Evolutionary conservation across 2,888 invertebrate genomes (phyloP).

Genomic region (Allacma fusca): DNA sequence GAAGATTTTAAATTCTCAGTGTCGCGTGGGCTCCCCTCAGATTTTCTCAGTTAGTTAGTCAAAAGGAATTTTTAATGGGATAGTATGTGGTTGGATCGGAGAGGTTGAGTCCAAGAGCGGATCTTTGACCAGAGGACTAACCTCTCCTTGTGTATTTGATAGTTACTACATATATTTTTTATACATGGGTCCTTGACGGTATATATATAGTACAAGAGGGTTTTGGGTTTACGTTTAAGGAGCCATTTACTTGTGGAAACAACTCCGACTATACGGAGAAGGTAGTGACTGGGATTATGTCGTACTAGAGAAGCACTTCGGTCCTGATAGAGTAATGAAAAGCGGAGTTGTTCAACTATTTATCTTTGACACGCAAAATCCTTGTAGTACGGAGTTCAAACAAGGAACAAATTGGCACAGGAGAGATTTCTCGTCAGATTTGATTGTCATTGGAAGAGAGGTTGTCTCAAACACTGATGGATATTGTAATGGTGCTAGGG

Average conservation of each 20-base stretch:
- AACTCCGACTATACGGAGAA: too few relatives aligned
- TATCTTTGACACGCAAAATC: constrained; percentile 53
- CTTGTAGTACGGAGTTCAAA: constrained; percentile 37
- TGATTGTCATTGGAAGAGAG: constrained; percentile 29
- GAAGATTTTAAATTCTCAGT: too few relatives aligned
- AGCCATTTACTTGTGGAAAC: too few relatives aligned
- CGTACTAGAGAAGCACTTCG: constrained; percentile 2
- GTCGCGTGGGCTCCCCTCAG: too few relatives aligned
- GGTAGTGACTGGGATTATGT: neutral
- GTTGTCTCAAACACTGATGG: constrained; percentile 37
- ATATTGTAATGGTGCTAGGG: constrained; percentile 41
- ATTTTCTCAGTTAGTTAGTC: neutral
- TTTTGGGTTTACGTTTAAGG: too few relatives aligned
- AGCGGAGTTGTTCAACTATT: constrained; percentile 43
- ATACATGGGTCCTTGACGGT: neutral
- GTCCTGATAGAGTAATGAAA: constrained; percentile 49
- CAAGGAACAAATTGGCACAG: constrained; percentile 44
- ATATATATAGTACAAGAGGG: neutral
- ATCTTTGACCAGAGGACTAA: neutral
- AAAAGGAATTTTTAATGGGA: constrained; percentile 10
- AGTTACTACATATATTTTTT: too few relatives aligned
- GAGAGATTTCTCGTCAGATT: constrained; percentile 43
- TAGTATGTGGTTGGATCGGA: neutral
- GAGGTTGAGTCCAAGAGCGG: neutral
- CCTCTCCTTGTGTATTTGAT: neutral